phyloP scores from a whole-genome alignment of 2,113 vertebrate genomes.

The Ranitomeya variabilis region DNA sequence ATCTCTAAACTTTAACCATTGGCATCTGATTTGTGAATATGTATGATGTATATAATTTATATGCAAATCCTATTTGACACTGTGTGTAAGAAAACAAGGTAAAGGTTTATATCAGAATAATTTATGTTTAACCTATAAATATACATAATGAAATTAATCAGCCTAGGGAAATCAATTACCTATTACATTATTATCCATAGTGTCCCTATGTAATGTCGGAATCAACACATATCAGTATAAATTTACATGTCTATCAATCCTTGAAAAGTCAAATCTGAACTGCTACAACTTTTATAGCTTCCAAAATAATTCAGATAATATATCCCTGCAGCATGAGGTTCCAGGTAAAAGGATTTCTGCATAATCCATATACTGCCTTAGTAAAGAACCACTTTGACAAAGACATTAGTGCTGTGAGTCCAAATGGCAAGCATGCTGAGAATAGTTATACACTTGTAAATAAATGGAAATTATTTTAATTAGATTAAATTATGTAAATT shows the following conservation, averaged over 20 bases:
- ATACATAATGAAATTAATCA: too few relatives aligned
- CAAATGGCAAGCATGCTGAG: constrained; percentile 52
- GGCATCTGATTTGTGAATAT: too few relatives aligned
- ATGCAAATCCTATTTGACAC: too few relatives aligned
- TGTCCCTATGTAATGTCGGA: too few relatives aligned
- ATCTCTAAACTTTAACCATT: too few relatives aligned
- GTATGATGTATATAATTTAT: too few relatives aligned
- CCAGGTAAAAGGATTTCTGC: not conserved
- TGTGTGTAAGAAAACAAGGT: too few relatives aligned
- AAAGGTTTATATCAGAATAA: too few relatives aligned
- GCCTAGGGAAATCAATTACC: too few relatives aligned
- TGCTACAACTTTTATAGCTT: not conserved
- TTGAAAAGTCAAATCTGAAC: not conserved
- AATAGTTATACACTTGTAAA: constrained; percentile 56
- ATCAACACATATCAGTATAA: not conserved
- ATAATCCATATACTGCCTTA: constrained; percentile 25
- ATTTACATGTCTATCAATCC: not conserved
- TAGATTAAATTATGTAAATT: constrained; percentile 59
- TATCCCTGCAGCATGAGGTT: not conserved
- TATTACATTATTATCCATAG: not conserved
- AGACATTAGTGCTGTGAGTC: constrained; percentile 27
- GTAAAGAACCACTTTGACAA: constrained; percentile 30
- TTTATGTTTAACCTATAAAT: too few relatives aligned
- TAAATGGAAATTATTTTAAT: constrained; percentile 56
- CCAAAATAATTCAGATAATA: not conserved